A percentile compares a stretch with the other conserved stretches of the same genome.
Conservation (phyloP, 2,888 invertebrate genomes). For the Pharmacophagus antenor region DNA sequence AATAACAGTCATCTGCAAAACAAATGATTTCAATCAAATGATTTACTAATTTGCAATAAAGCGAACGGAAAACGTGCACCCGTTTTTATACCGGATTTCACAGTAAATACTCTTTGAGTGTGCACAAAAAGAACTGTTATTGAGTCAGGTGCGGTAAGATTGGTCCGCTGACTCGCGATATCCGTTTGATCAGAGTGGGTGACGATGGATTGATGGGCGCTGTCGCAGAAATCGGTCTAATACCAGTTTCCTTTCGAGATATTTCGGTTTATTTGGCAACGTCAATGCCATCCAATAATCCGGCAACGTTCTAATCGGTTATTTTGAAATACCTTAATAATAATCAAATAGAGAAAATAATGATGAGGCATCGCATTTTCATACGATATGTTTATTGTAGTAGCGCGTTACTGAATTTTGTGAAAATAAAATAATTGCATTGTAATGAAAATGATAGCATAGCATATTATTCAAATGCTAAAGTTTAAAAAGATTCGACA, state of each 20-base stretch:
- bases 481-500: background rate
- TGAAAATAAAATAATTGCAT: background rate
- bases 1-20: background rate
- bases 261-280: conserved; percentile 59
- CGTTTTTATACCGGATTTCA: conserved; percentile 33
- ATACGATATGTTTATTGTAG: background rate
- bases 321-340: conserved; percentile 11
- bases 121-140: conserved; percentile 36
- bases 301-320: conserved; percentile 38
- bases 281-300: conserved; percentile 51
- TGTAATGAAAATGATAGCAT: no score
- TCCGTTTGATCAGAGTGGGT: conserved; percentile 62
- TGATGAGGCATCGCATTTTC: background rate
- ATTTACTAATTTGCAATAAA: conserved; percentile 8
- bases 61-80: background rate
- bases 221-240: conserved; percentile 54
- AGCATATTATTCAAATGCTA: background rate
- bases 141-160: conserved; percentile 45
- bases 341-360: conserved; percentile 9
- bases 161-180: conserved; percentile 47
- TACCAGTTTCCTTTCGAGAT: conserved; percentile 53
- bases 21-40: background rate
- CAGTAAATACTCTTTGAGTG: conserved; percentile 41
- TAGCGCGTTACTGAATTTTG: background rate
- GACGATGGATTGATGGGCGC: conserved; percentile 63